Percentiles rank a stretch among this genome's conserved stretches.
Evolutionary conservation across 2,113 vertebrate genomes (phyloP).

Genomic region (Alectura lathami): DNA sequence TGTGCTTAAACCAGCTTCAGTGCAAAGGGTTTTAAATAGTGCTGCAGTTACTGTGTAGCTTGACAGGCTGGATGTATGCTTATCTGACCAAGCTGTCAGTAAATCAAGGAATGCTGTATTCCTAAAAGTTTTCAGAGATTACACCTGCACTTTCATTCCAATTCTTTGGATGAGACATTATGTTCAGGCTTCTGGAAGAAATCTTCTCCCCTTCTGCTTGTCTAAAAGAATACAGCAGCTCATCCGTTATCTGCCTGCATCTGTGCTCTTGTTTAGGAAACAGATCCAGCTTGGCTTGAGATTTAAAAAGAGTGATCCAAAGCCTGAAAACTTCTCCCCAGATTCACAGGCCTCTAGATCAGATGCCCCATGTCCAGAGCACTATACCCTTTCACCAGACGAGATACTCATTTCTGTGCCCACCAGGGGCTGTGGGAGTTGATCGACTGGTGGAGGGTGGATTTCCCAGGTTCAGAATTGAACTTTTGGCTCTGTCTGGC

Average conservation of each 20-base stretch:
- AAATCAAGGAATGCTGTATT: not conserved
- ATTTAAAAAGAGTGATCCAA: not conserved
- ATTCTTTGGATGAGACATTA: not conserved
- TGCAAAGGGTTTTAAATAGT: not conserved
- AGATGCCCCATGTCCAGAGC: not conserved
- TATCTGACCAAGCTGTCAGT: not conserved
- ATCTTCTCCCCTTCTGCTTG: not conserved
- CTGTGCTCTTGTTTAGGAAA: not conserved
- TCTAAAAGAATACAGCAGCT: not conserved
- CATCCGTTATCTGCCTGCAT: not conserved
- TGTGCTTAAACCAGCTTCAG: not conserved
- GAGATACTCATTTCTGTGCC: not conserved
- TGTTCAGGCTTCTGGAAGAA: not conserved
- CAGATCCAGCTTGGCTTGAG: not conserved
- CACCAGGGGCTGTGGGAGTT: rapidly evolving
- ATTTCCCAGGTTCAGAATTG: not conserved
- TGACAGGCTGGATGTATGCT: not conserved
- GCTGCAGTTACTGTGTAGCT: not conserved
- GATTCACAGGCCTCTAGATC: not conserved
- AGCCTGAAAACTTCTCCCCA: not conserved
- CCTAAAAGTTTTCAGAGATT: not conserved
- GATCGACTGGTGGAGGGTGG: not conserved
- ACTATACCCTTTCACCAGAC: not conserved
- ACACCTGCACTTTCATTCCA: not conserved
- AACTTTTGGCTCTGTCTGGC: not conserved